Base-by-base conservation (phyloP, 1,140 invertebrate genomes). In the Maniola jurtina region DNA sequence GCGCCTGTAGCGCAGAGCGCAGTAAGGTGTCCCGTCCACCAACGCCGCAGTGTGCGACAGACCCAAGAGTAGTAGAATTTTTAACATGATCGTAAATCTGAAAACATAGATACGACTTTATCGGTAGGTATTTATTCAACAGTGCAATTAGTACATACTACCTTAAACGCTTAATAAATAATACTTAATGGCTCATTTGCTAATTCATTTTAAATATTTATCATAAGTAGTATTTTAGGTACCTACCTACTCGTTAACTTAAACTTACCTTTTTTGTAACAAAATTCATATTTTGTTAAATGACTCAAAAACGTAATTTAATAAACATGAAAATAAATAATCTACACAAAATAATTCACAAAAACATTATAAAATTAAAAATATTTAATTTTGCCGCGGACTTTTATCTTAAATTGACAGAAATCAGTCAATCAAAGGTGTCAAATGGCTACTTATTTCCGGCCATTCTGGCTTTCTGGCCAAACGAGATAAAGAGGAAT, bases 1-100 rank as follows among this genome's bases (percentile, higher is more conserved):
- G 36, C 83, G 70, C 16, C 78, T 57, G 62, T 87, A 87, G 9
- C 86, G 65, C 2, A 84, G 47, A 0, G 80, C 60, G 48, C 84
- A 89, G 66, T 89, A 86, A 5, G 75, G 79, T 34, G 77, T 68
- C 35, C 86, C 84, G n/a, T 88, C 82, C 6, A 73, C 33, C 2
- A 74, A 34, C 11, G 34, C 15, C 33, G 42, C 13, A 9, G 42
- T n/a, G 54, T 61, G 33, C 25, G 40, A 33, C 48, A 66, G 42
- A 50, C 38, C 11, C 36, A 66, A 55, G 2, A 61, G 15, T 48
- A 61, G 5, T 11, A 67, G 6, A 14, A 61, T 52, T 52, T 52
- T 52, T 25, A 67, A 57, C 65, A 67, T 61, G 25, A 16, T 61
- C 47, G 36, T 15, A 6, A 9, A 65, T 9, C 57, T 60, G 38